Percentiles rank a stretch among this genome's conserved stretches.
phyloP scores from a whole-genome alignment of 2,888 invertebrate species.

The Serrognathus titanus region DNA sequence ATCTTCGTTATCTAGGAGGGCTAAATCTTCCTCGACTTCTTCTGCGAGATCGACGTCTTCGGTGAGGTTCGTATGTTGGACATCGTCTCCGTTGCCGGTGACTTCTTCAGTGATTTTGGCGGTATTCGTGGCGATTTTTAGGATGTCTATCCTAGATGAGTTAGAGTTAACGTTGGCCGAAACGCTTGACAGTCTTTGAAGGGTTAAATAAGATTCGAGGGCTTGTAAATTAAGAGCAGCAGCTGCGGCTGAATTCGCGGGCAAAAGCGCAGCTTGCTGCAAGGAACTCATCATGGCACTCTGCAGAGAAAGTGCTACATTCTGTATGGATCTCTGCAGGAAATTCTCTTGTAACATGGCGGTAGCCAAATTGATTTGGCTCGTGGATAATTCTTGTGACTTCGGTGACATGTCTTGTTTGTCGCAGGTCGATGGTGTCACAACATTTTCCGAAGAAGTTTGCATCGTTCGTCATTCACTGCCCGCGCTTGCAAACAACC shows the following conservation, averaged over 20 bases:
- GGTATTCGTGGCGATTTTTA: constrained; percentile 58
- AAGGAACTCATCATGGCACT: constrained; percentile 81
- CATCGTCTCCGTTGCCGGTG: constrained; percentile 34
- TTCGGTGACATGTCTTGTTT: constrained; percentile 25
- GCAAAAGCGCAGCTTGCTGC: constrained; percentile 78
- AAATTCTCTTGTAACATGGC: constrained; percentile 65
- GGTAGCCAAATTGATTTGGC: constrained; percentile 45
- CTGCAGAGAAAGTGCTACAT: constrained; percentile 76
- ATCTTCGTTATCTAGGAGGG: constrained; percentile 72
- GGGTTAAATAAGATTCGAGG: constrained; percentile 78
- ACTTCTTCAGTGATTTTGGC: constrained; percentile 45
- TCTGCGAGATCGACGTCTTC: constrained; percentile 68
- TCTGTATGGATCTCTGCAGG: constrained; percentile 59
- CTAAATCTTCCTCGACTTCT: constrained; percentile 71
- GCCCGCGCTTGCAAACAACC: constrained; percentile 23
- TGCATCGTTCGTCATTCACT: constrained; percentile 21
- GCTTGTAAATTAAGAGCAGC: constrained; percentile 83
- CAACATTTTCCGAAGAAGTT: constrained; percentile 22
- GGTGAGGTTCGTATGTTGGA: constrained; percentile 43
- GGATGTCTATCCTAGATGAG: constrained; percentile 61
- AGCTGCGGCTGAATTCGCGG: constrained; percentile 79
- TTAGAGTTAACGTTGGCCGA: constrained; percentile 51
- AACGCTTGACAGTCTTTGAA: constrained; percentile 73
- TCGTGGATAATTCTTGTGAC: constrained; percentile 42
- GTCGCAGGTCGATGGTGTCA: constrained; percentile 13